A percentile compares a stretch with the other conserved stretches of the same genome.
phyloP scores from a whole-genome alignment of 2,888 invertebrate species.

The Drosophila neonasuta region DNA sequence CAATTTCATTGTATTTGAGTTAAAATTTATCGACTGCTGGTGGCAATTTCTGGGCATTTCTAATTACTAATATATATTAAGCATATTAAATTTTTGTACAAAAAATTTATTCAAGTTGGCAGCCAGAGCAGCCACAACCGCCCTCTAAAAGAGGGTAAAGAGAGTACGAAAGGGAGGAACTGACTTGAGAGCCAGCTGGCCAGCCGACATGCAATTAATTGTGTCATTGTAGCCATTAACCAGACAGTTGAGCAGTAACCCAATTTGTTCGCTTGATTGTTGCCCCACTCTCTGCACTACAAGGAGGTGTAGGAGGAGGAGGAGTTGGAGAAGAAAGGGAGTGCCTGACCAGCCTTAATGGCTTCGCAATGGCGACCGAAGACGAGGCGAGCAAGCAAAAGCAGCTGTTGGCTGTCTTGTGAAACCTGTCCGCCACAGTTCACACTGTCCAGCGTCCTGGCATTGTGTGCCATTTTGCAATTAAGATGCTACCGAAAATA shows the following conservation, averaged over 20 bases:
- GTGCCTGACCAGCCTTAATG: constrained; percentile 69
- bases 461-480: constrained; percentile 72
- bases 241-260: constrained; percentile 78
- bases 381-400: constrained; percentile 6
- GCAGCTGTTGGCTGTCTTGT: constrained; percentile 34
- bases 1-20: constrained; percentile 5
- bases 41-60: constrained; percentile 11
- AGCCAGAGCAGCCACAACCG: constrained; percentile 22
- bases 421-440: constrained; percentile 19
- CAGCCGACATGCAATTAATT: constrained; percentile 70
- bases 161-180: background rate
- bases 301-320: background rate
- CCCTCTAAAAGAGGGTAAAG: background rate
- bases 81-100: constrained; percentile 65
- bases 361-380: constrained; percentile 45
- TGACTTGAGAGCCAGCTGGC: constrained; percentile 49
- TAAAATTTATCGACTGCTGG: background rate
- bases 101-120: constrained; percentile 67
- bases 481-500: constrained; percentile 64
- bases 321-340: background rate
- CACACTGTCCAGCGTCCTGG: constrained; percentile 30
- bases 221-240: constrained; percentile 77
- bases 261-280: constrained; percentile 75
- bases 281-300: constrained; percentile 15
- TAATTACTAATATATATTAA: constrained; percentile 69